phyloP scores from a whole-genome alignment of 2,888 invertebrate genomes.

The Neocrepidodera transversa region DNA sequence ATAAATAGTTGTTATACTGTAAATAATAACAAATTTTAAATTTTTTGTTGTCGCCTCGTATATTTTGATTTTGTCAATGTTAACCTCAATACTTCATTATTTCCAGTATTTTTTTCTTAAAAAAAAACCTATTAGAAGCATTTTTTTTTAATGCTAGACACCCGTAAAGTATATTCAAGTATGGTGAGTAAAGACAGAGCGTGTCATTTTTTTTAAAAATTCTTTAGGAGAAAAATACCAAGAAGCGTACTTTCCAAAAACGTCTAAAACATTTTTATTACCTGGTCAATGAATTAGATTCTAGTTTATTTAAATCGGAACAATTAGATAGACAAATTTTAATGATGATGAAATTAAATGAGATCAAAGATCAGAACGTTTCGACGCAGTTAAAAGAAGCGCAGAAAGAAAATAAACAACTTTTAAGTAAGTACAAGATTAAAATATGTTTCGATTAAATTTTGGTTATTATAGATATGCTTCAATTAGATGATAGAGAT shows the following conservation, averaged over 20 bases:
- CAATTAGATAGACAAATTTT: slow-evolving; percentile 48
- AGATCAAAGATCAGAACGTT: slow-evolving; percentile 45
- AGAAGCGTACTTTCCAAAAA: slow-evolving; percentile 32
- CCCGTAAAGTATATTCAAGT: slow-evolving; percentile 23
- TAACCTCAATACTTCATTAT: slow-evolving; percentile 16
- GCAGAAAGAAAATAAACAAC: slow-evolving; percentile 51
- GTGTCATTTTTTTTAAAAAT: slow-evolving; percentile 14
- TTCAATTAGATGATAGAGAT: slow-evolving; percentile 41
- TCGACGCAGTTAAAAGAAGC: slow-evolving; percentile 50
- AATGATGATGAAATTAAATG: slow-evolving; percentile 45
- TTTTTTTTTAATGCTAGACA: slow-evolving; percentile 18
- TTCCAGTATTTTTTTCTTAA: slow-evolving; percentile 13
- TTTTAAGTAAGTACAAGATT: slow-evolving; percentile 50
- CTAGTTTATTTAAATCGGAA: slow-evolving; percentile 46
- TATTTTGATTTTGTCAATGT: slow-evolving; percentile 10
- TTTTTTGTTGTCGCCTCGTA: too few species aligned
- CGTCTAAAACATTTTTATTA: slow-evolving; percentile 31
- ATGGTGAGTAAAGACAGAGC: background rate
- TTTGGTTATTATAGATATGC: slow-evolving; percentile 48
- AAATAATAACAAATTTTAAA: too few species aligned
- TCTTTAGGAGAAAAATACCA: slow-evolving; percentile 22
- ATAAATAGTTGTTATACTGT: too few species aligned
- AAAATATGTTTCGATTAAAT: too few species aligned
- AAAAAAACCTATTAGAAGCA: background rate
- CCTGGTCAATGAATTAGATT: slow-evolving; percentile 43